Conservation (phyloP, 23 tunicate species). For the Pegea sp. region DNA sequence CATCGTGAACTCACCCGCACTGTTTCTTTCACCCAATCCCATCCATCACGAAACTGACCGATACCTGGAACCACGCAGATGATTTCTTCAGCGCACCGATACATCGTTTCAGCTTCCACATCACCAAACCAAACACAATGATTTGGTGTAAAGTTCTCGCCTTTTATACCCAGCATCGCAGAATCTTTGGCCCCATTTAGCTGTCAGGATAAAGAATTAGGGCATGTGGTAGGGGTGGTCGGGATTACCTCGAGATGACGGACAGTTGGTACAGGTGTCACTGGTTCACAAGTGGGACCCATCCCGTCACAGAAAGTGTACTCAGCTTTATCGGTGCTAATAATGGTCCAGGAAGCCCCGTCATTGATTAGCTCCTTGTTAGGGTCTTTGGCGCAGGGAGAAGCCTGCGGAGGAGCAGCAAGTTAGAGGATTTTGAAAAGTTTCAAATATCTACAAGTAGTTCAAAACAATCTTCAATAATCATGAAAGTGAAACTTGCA, state of each 20-base stretch:
- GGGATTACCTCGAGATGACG: conserved; percentile 54
- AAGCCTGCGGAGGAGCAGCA: conserved; percentile 23
- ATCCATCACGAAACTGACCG: conserved; percentile 48
- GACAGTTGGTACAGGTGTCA: conserved; percentile 72
- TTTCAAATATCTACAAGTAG: too few relatives aligned
- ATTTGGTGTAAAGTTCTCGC: conserved; percentile 59
- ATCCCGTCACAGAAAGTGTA: conserved; percentile 88
- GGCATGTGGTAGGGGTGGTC: not conserved
- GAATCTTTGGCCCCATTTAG: conserved; percentile 76
- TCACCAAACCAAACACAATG: conserved; percentile 90
- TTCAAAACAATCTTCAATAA: too few relatives aligned
- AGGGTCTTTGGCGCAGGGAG: conserved; percentile 83
- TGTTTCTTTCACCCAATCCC: conserved; percentile 62
- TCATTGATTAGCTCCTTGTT: conserved; percentile 88
- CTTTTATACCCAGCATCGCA: conserved; percentile 75
- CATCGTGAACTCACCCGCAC: conserved; percentile 18
- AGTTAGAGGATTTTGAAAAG: too few relatives aligned
- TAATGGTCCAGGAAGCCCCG: conserved; percentile 92
- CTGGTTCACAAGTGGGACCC: conserved; percentile 81
- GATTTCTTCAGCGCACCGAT: conserved; percentile 50
- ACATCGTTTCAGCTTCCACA: conserved; percentile 81
- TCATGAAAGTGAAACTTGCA: too few relatives aligned
- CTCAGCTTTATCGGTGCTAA: conserved; percentile 85
- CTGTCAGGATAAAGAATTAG: conserved; percentile 2
- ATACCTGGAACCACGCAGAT: conserved; percentile 92